These are phyloP conservation scores for Chrysemys picta DNA, from an alignment of 2,113 vertebrate genomes.

Conservation along the genomic window DNA sequence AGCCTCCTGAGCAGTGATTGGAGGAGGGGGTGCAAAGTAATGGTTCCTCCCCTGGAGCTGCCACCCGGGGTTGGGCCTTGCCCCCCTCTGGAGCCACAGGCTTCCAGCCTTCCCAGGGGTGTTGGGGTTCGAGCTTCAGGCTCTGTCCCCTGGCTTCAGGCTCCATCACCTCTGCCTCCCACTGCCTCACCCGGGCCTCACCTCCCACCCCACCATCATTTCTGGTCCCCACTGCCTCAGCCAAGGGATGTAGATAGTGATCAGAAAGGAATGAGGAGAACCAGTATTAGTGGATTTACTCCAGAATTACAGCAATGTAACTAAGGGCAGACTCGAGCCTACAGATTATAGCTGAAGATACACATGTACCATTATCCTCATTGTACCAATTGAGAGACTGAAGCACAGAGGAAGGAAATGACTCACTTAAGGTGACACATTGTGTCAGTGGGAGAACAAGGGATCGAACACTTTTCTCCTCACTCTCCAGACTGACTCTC, in stretches of 20 bases:
- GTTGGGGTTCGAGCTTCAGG: too few relatives aligned
- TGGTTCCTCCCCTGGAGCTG: too few relatives aligned
- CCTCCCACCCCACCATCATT: too few relatives aligned
- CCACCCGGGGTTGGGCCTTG: too few relatives aligned
- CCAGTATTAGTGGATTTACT: background rate
- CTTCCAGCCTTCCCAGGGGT: too few relatives aligned
- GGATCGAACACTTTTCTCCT: background rate
- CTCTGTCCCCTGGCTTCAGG: too few relatives aligned
- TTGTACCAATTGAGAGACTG: background rate
- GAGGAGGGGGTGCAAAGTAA: too few relatives aligned
- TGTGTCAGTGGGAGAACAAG: background rate
- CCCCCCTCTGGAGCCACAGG: too few relatives aligned
- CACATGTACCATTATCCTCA: background rate
- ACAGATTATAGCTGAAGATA: background rate
- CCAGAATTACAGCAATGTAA: background rate
- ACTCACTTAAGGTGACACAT: background rate
- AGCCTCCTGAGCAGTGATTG: too few relatives aligned
- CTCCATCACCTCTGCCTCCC: too few relatives aligned
- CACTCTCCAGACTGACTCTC: background rate
- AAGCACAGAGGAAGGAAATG: background rate
- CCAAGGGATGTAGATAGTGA: background rate
- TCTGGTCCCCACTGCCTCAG: too few relatives aligned
- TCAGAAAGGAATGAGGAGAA: background rate
- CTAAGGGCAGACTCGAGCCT: background rate
- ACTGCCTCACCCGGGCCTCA: too few relatives aligned